A percentile compares a stretch with the other conserved stretches of the same genome.
Conservation (phyloP, 2,888 invertebrate genomes). For the Hydrotaea cyrtoneurina region DNA sequence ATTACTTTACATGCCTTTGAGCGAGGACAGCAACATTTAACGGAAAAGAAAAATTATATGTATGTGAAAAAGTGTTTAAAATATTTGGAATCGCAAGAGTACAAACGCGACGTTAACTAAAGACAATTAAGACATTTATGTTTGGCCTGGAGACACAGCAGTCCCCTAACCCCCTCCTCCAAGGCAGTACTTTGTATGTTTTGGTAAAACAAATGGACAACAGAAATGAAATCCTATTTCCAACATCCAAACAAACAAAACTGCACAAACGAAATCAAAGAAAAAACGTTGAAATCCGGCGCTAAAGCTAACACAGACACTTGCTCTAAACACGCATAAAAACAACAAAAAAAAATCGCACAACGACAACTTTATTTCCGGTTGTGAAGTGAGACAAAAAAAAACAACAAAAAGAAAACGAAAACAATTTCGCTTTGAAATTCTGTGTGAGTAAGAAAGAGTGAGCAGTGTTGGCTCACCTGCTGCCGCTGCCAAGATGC, state of each 20-base stretch:
- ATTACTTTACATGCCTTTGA: too few species aligned
- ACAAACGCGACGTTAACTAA: too few species aligned
- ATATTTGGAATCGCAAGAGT: too few species aligned
- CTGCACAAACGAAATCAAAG: neutral
- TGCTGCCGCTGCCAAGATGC: constrained; percentile 82
- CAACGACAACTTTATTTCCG: neutral
- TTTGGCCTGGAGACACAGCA: too few species aligned
- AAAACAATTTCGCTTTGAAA: neutral
- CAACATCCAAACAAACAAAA: neutral
- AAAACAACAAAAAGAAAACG: constrained; percentile 18
- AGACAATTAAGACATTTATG: too few species aligned
- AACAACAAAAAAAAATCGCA: neutral
- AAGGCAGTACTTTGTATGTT: too few species aligned
- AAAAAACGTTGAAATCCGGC: neutral
- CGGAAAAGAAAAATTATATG: too few species aligned
- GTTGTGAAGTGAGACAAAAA: neutral
- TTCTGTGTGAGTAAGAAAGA: neutral
- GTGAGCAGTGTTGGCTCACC: neutral
- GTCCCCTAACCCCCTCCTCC: too few species aligned
- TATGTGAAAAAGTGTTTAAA: too few species aligned
- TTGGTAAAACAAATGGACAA: too few species aligned
- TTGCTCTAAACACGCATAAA: neutral
- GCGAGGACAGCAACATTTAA: too few species aligned
- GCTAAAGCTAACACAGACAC: neutral
- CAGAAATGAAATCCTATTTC: too few species aligned